Evolutionary conservation across 2,888 invertebrate species (phyloP).

Genomic region (Erebia palarica): DNA sequence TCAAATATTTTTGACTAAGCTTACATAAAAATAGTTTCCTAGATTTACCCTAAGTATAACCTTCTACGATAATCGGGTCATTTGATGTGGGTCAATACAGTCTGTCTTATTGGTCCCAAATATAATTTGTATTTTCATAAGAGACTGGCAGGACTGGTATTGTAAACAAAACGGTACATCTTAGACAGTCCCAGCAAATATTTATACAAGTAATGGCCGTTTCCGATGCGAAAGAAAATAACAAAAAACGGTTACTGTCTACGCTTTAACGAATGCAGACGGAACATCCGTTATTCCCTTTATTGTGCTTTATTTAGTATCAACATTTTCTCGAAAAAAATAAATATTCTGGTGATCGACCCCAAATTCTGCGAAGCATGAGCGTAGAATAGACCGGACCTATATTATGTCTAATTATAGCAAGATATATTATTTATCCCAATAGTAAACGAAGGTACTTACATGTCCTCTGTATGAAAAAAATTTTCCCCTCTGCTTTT

Average conservation of each 20-base stretch:
- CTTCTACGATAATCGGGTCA: background rate
- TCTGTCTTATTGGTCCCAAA: slow-evolving; percentile 1
- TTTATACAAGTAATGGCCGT: slow-evolving; percentile 66
- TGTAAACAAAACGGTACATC: slow-evolving; percentile 35
- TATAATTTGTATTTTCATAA: slow-evolving; percentile 14
- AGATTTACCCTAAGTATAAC: too few species aligned
- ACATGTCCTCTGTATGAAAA: too few species aligned
- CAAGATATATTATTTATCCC: too few species aligned
- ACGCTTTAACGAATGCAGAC: slow-evolving; percentile 28
- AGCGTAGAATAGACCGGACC: too few species aligned
- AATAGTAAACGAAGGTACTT: too few species aligned
- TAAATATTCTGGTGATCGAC: too few species aligned
- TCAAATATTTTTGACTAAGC: too few species aligned
- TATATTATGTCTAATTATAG: background rate
- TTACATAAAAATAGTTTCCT: too few species aligned
- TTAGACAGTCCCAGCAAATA: slow-evolving; percentile 53
- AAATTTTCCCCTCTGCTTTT: background rate
- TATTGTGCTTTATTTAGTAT: too few species aligned
- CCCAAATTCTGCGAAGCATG: too few species aligned
- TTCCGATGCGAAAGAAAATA: slow-evolving; percentile 37
- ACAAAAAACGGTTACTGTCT: slow-evolving; percentile 30
- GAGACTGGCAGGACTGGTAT: background rate
- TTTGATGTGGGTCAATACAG: background rate
- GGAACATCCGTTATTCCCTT: slow-evolving; percentile 27
- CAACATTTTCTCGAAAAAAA: too few species aligned